Base-by-base conservation (phyloP, 2,113 vertebrate genomes). In the Neotoma lepida region DNA sequence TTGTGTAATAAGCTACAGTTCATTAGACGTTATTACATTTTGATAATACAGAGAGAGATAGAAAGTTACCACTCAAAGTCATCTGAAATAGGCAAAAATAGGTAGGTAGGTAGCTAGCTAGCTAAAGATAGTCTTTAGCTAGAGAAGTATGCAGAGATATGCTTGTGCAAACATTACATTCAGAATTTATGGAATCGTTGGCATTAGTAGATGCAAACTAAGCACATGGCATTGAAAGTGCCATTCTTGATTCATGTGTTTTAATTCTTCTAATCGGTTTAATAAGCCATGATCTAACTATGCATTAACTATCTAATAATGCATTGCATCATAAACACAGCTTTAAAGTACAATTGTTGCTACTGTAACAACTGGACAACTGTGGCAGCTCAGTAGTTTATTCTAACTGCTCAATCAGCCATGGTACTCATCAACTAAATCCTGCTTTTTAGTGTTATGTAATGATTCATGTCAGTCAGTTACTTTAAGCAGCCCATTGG, bases 231-330 rank as follows among this genome's bases (percentile, higher is more conserved):
- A 39, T 9, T 84, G 22, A 54, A 80, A 51, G 33, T 73, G 54
- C 28, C 41, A 15, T 51, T 89, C 74, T 93, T 71, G 49, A 18
- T 58, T 88, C 80, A 71, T 71, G 35, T 35, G 20, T 70, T 94
- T 95, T 91, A 86, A 58, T 93, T 94, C 20, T 81, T 89, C 56
- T 86, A 84, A 51, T 84, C 84, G 71, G 33, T 70, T 71, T 86
- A 54, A 49, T 33, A 86, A 93, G 17, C 15, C 20, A 30, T 0
- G 44, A 9, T 14, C 15, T 28, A 73, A 64, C 61, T 84, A n/a
- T n/a, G n/a, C n/a, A n/a, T n/a, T n/a, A n/a, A n/a, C n/a, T n/a
- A n/a, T n/a, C n/a, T n/a, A n/a, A n/a, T n/a, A 41, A 49, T 18
- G 24, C 88, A 56, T 86, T 78, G 35, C 51, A 46, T 94, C 14